Base-by-base conservation (phyloP, 1,140 invertebrate species). In the Anadara kagoshimensis region DNA sequence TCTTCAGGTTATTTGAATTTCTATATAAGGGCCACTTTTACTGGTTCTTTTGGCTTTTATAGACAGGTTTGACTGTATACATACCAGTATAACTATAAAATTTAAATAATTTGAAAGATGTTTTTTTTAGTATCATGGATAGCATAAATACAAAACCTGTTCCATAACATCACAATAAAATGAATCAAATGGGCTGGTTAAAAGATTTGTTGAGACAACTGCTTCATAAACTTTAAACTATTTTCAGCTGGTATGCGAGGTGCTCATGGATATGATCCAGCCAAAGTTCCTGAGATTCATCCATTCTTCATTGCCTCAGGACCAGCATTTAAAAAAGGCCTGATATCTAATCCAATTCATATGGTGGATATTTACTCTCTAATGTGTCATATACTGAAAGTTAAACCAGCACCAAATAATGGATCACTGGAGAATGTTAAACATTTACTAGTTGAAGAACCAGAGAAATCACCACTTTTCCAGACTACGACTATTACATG, bases 291-390 rank as follows among this genome's bases (percentile, higher is more conserved):
- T 8, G 63, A 80, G n/a, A 94, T 94, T 93, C 90, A 91, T 78
- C 91, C 93, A 36, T 92, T 93, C 70, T 94, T 94, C 79, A 91
- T 94, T 71, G 93, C 93, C 0, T 83, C 87, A 53, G 93, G 93
- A 11, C 93, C 93, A 47, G 88, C 90, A 43, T 92, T 94, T 81
- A 87, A 90, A 74, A 80, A 87, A 68, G 82, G 89, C 41, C 90
- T 90, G 73, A 87, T 92, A 5, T 78, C 63, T n/a, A 57, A 89
- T 4, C 90, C 91, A 5, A 93, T 94, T 77, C 83, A 92, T 43
- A 92, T 89, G 65, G 89, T 93, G 2, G 93, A 94, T 82, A 82
- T 94, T 26, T 93, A 92, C 81, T 90, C 92, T 20, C 79, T 94
- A 18, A 93, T 93, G 83, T 93, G 92, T 76, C 85, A 91, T 78